phyloP scores from a whole-genome alignment of 2,113 vertebrate genomes.

The Istiophorus platypterus region DNA sequence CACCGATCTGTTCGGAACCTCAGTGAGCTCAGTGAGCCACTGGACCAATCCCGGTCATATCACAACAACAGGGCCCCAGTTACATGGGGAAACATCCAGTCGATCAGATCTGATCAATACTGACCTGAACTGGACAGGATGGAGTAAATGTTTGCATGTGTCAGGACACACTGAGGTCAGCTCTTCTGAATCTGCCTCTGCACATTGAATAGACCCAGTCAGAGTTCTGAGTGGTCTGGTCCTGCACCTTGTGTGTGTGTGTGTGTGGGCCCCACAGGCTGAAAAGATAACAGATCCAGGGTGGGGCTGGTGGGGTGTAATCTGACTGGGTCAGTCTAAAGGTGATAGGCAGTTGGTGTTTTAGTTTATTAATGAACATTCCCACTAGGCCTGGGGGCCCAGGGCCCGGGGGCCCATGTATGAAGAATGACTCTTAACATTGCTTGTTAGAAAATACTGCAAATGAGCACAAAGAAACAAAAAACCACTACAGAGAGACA shows the following conservation, averaged over 20 bases:
- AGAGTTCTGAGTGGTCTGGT: not conserved
- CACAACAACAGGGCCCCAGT: slow-evolving; percentile 12
- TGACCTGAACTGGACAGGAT: slow-evolving; percentile 11
- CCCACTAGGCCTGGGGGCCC: too few species aligned
- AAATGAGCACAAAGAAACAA: not conserved
- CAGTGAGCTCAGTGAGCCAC: slow-evolving; percentile 36
- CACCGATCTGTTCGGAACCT: slow-evolving; percentile 25
- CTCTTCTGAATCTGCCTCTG: not conserved
- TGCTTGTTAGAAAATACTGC: not conserved
- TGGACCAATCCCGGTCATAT: slow-evolving; percentile 32
- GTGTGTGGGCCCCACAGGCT: not conserved
- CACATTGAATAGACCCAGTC: not conserved
- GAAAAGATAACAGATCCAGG: not conserved
- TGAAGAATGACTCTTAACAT: not conserved
- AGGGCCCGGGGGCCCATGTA: not conserved
- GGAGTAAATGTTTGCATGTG: slow-evolving; percentile 7
- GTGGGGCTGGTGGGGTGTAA: too few species aligned
- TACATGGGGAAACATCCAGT: not conserved
- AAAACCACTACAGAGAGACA: not conserved
- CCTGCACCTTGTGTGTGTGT: not conserved
- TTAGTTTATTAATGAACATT: not conserved
- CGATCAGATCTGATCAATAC: slow-evolving; percentile 59
- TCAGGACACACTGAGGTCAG: slow-evolving; percentile 2
- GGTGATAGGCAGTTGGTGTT: not conserved
- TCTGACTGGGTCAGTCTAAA: not conserved